Evolutionary conservation across 2,888 invertebrate species (phyloP), one percentile per base, ranked within the genome.

Genomic region (Ernsta delagoae): DNA sequence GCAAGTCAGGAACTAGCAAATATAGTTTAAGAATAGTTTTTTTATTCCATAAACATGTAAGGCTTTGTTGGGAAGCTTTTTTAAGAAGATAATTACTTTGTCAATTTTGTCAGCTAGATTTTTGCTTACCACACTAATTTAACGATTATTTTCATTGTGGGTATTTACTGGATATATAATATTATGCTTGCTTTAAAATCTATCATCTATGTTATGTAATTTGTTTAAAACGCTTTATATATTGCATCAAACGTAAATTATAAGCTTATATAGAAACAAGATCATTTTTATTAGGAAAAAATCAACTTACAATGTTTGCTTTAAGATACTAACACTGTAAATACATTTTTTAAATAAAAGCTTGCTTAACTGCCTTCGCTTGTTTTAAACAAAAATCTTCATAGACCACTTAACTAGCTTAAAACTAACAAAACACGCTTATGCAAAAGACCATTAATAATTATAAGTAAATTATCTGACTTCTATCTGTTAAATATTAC

Each of bases 401-500:
- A 61, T 56, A n/a, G 61, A 50, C 24, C 61, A 62, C 39, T 50
- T 50, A 12, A 56, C 61, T 68, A 53, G 70, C 73, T 72, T 70
- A 67, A 71, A 72, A 65, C 67, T 69, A 72, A 72, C 60, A 48
- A 70, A 59, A 69, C 64, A 64, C 64, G 70, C 74, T 74, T 74
- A 73, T 45, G 39, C 36, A 64, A 64, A 70, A 70, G 71, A 57
- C 43, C 48, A 31, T 39, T 39, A 0, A 5, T 39, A 0, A 5
- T 36, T 7, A 39, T 39, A 6, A 7, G 39, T 7, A 45, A 11
- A 16, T 48, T 56, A 11, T 31, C 3, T 56, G n/a, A 65, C 4
- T 34, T 34, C 73, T 78, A 85, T 75, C 82, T 81, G 48, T 88
- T 83, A 71, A 92, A 92, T 65, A 92, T 88, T 4, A 90, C 92